Conservation (phyloP, 2,113 vertebrate genomes). For the Lophotis ruficrista region DNA sequence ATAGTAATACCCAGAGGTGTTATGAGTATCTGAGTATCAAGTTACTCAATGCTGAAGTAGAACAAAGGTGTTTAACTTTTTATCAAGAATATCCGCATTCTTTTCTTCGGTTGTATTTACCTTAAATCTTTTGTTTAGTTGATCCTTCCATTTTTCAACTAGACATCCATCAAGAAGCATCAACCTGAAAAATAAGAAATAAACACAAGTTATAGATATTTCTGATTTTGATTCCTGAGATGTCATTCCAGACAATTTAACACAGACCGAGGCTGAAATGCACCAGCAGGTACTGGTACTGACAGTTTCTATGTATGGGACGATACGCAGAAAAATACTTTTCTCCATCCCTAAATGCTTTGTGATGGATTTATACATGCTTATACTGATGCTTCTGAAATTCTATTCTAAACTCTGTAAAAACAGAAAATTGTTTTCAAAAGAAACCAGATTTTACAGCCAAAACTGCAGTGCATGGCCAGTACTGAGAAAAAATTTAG, state of each 20-base stretch:
- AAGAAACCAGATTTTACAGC: not conserved
- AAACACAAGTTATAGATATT: not conserved
- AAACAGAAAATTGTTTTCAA: not conserved
- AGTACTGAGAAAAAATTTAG: not conserved
- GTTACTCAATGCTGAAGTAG: not conserved
- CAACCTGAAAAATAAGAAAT: conserved; percentile 69
- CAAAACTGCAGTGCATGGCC: not conserved
- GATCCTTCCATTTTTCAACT: conserved; percentile 85
- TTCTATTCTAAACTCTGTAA: not conserved
- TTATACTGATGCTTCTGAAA: not conserved
- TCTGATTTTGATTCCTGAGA: not conserved
- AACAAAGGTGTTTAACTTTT: not conserved
- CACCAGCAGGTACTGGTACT: not conserved
- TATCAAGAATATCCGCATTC: not conserved
- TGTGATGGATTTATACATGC: not conserved
- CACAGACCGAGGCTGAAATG: not conserved
- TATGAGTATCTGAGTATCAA: not conserved
- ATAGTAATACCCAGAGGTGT: not conserved
- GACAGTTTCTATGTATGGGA: not conserved
- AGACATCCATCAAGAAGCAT: conserved; percentile 86
- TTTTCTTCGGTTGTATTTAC: conserved; percentile 62
- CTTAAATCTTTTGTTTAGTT: conserved; percentile 80
- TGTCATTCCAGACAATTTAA: not conserved
- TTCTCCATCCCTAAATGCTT: not conserved
- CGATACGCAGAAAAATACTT: not conserved